These are phyloP conservation scores for Monopterus albus DNA, from an alignment of 2,113 vertebrate genomes.

Conservation along the genomic window DNA sequence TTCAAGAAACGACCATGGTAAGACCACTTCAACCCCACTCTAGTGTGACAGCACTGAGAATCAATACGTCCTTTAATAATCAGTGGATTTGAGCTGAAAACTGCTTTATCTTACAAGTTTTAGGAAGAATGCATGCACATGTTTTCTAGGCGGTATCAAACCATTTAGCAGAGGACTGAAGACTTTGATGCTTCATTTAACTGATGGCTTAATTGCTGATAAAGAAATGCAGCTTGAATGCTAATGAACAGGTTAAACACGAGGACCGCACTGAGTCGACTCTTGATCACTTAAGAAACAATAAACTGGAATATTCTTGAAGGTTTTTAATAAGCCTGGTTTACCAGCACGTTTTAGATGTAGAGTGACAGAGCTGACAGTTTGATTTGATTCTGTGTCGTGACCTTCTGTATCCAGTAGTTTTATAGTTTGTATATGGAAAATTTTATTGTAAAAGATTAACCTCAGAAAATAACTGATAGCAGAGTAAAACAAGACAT, in stretches of 20 bases:
- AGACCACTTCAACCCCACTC: conserved; percentile 53
- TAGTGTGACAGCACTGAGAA: conserved; percentile 22
- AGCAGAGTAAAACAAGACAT: too few species aligned
- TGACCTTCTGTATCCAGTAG: neutral
- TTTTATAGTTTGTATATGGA: neutral
- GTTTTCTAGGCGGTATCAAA: conserved; percentile 35
- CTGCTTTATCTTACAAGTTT: neutral
- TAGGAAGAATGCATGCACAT: neutral
- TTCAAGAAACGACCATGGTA: conserved; percentile 99
- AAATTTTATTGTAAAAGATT: too few species aligned
- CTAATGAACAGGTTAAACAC: conserved; percentile 60
- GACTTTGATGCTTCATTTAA: conserved; percentile 66
- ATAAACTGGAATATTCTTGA: conserved; percentile 14
- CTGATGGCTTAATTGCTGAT: conserved; percentile 73
- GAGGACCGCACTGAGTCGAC: conserved; percentile 42
- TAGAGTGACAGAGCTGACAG: neutral
- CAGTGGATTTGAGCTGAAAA: conserved; percentile 8
- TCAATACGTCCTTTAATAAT: conserved; percentile 42
- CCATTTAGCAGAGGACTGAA: conserved; percentile 50
- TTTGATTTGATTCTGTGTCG: conserved; percentile 6
- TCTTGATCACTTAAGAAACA: conserved; percentile 38
- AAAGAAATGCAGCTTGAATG: conserved; percentile 50
- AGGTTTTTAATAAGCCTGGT: neutral
- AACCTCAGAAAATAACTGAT: too few species aligned
- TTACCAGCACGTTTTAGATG: conserved; percentile 10